Base-by-base conservation (phyloP, 2,888 invertebrate genomes). In the Teinopalpus imperialis region DNA sequence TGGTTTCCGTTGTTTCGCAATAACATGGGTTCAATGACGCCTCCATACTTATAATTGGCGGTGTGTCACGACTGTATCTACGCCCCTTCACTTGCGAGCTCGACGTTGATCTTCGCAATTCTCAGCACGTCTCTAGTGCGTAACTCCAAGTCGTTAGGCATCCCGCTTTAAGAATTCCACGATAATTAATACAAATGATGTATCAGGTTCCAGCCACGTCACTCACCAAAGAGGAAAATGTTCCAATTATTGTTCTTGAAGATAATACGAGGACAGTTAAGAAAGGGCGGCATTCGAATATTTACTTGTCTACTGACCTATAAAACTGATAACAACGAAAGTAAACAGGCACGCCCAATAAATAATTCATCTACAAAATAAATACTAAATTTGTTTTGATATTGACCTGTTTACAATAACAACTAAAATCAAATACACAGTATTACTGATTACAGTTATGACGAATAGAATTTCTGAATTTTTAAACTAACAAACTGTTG, bases 1-100 rank as follows among this genome's bases (percentile, higher is more conserved):
- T 82, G 81, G 86, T 86, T 87, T 88, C 87, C 87, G 87, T 86
- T 88, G 86, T 87, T 87, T 88, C 83, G 86, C 87, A 86, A 88
- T 85, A 82, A 78, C 76, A 65, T 65, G 81, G 74, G 87, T 85
- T 88, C 87, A 88, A 76, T 85, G 86, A 85, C 87, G 83, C 81
- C 78, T 77, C 63, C 62, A 63, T 69, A 71, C 71, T 77, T 77
- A 79, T 82, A 80, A 83, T 86, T 80, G 81, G 69, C 69, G 68
- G 71, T 80, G 73, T 82, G 82, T 81, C 80, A 79, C 70, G 72
- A 68, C 64, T 67, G 61, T 65, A 71, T 65, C 69, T 69, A 68
- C 72, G 76, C 79, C 77, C 76, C 74, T 78, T 75, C 74, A 74
- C 69, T 74, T 59, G 59, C 57, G 49, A 52, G 51, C 51, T 51